Conservation (phyloP, 2,113 vertebrate genomes). For the Rhinopomastus cyanomelas region DNA sequence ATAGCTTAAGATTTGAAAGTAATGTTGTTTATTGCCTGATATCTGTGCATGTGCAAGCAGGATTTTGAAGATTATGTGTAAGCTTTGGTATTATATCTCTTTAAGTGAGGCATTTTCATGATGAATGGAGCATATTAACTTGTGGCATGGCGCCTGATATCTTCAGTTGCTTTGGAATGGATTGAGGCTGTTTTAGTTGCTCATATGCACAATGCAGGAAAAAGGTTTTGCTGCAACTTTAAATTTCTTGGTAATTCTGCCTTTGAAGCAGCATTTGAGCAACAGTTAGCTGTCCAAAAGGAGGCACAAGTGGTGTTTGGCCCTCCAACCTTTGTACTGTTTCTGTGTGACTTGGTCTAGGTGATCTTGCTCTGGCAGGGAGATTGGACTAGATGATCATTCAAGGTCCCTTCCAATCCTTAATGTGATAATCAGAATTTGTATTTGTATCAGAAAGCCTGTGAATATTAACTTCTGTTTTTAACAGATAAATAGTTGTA, state of each 20-base stretch:
- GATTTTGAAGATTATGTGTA: not conserved
- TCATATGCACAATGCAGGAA: not conserved
- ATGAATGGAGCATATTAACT: not conserved
- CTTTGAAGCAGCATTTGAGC: not conserved
- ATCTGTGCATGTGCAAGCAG: not conserved
- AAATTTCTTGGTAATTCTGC: not conserved
- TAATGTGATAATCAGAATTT: not conserved
- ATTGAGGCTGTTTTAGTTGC: too few relatives aligned
- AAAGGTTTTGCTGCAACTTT: not conserved
- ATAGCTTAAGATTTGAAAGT: not conserved
- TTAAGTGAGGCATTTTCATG: not conserved
- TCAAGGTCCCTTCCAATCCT: too few relatives aligned
- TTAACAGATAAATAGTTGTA: not conserved
- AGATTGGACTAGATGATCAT: too few relatives aligned
- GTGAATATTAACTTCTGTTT: not conserved
- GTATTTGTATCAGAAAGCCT: not conserved
- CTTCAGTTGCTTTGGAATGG: not conserved
- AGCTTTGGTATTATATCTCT: not conserved
- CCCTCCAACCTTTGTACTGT: not conserved
- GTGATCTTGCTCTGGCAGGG: too few relatives aligned
- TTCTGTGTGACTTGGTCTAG: too few relatives aligned
- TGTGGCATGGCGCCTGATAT: not conserved
- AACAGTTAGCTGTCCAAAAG: not conserved
- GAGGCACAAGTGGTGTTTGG: not conserved
- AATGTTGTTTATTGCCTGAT: not conserved